A percentile compares a stretch with the other conserved stretches of the same genome.
Conservation (phyloP, 2,113 vertebrate genomes). For the Rhinopithecus roxellana region DNA sequence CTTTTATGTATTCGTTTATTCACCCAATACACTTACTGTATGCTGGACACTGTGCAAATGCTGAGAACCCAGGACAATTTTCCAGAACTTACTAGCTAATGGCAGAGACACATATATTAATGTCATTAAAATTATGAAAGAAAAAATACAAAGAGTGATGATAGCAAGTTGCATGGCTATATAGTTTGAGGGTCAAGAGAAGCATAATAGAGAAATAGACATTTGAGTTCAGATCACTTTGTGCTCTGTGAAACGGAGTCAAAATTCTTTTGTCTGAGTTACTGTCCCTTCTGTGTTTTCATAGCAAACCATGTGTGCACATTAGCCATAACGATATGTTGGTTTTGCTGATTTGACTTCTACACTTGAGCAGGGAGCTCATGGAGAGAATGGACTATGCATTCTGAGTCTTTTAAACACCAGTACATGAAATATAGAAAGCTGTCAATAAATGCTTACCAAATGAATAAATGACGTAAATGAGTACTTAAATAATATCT, state of each 20-base stretch:
- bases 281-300: background rate
- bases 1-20: background rate
- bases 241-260: background rate
- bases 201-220: background rate
- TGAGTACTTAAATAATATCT: background rate
- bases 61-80: background rate
- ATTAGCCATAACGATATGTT: background rate
- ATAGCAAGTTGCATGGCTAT: background rate
- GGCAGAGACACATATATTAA: background rate
- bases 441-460: background rate
- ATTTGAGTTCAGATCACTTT: background rate
- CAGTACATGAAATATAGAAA: background rate
- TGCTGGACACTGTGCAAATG: background rate
- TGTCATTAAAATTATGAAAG: background rate
- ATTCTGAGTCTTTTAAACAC: background rate
- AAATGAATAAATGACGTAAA: background rate
- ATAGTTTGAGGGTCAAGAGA: background rate
- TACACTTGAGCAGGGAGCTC: background rate
- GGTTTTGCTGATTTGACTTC: constrained; percentile 1
- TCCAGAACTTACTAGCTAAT: background rate
- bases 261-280: background rate
- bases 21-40: background rate
- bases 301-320: background rate
- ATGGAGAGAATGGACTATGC: background rate
- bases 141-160: background rate